phyloP scores from a whole-genome alignment of 2,888 invertebrate genomes.

The Cataglyphis rosenhaueri region DNA sequence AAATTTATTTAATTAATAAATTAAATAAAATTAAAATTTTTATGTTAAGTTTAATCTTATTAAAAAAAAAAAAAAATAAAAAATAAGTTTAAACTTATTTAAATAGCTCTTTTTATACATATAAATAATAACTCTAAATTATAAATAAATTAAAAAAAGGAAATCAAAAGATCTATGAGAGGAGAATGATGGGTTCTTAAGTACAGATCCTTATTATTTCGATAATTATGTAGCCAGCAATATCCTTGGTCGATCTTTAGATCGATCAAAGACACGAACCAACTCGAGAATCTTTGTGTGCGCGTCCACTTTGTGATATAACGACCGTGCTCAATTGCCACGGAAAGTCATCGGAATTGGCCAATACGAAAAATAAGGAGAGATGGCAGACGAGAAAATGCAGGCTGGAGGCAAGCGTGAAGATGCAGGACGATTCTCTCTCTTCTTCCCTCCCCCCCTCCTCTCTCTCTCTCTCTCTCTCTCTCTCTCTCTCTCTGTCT shows the following conservation, averaged over 20 bases:
- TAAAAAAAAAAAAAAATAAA: background rate
- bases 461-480: too few relatives aligned
- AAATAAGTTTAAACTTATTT: background rate
- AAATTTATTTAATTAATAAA: background rate
- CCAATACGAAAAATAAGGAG: slow-evolving; percentile 3
- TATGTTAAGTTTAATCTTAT: background rate
- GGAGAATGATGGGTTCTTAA: background rate
- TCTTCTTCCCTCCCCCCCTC: too few relatives aligned
- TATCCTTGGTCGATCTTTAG: slow-evolving; percentile 1
- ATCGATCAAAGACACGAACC: slow-evolving; percentile 27
- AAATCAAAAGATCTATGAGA: background rate
- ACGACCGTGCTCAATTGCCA: slow-evolving; percentile 56
- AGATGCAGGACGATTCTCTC: slow-evolving; percentile 17
- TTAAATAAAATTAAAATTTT: background rate
- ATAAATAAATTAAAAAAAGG: background rate
- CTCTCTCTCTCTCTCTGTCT: background rate
- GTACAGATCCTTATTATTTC: background rate
- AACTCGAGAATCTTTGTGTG: background rate
- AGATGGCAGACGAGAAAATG: slow-evolving; percentile 55
- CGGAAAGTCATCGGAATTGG: slow-evolving; percentile 63
- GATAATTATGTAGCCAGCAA: slow-evolving; percentile 3
- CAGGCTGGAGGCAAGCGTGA: background rate
- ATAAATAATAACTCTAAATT: background rate
- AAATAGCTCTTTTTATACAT: background rate
- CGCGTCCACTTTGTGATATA: slow-evolving; percentile 31